Percentiles rank a stretch among this genome's conserved stretches.
Evolutionary conservation across 2,113 vertebrate genomes (phyloP).

Genomic region (Sminthopsis crassicaudata): DNA sequence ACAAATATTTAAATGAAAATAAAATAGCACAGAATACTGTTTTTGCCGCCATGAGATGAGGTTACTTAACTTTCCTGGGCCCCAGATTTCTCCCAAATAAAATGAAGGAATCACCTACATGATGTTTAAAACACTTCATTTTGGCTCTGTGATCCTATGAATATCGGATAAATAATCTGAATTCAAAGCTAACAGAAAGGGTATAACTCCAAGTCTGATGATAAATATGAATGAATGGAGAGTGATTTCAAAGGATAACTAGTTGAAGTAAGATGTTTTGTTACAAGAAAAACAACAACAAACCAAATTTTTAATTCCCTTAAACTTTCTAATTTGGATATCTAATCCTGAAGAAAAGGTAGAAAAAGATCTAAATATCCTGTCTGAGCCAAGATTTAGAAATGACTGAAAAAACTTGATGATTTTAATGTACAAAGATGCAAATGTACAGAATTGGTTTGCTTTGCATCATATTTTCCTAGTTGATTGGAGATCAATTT

Average conservation of each 20-base stretch:
- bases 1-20: slow-evolving; percentile 34
- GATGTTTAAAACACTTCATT: not conserved
- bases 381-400: slow-evolving; percentile 36
- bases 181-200: not conserved
- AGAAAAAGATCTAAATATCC: slow-evolving; percentile 48
- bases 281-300: slow-evolving; percentile 22
- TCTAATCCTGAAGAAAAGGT: slow-evolving; percentile 30
- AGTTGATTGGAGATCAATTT: slow-evolving; percentile 63
- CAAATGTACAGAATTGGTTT: slow-evolving; percentile 46
- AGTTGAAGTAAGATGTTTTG: slow-evolving; percentile 42
- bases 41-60: not conserved
- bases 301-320: slow-evolving; percentile 26
- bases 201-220: not conserved
- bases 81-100: not conserved
- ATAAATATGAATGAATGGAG: not conserved
- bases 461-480: slow-evolving; percentile 36
- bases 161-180: slow-evolving; percentile 25
- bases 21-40: not conserved
- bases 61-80: not conserved
- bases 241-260: slow-evolving; percentile 42
- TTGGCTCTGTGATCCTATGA: not conserved
- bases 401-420: not conserved
- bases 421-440: slow-evolving; percentile 5
- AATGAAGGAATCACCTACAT: not conserved
- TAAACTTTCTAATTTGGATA: slow-evolving; percentile 22